These are phyloP conservation scores for Drosophila insularis DNA, from an alignment of 1,140 invertebrate genomes.

Conservation along the genomic window DNA sequence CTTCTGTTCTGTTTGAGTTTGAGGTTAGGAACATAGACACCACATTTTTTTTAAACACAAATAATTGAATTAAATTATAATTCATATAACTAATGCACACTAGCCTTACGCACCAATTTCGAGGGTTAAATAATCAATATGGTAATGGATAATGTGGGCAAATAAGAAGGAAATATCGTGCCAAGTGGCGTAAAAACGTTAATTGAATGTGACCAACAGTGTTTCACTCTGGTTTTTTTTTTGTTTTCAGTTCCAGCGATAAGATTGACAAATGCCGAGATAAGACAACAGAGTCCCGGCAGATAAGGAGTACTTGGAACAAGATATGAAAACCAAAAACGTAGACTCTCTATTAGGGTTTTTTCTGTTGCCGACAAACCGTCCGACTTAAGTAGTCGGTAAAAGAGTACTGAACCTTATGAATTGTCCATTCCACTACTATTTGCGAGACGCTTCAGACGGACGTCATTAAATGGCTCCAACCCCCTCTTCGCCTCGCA, in stretches of 20 bases:
- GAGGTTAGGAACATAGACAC: not conserved
- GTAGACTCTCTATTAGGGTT: not conserved
- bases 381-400: conserved; percentile 38
- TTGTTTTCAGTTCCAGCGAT: conserved; percentile 23
- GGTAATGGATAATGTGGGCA: not conserved
- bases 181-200: not conserved
- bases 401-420: conserved; percentile 42
- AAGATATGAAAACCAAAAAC: conserved; percentile 29
- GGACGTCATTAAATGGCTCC: conserved; percentile 17
- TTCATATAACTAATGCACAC: not conserved
- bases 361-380: conserved; percentile 16
- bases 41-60: not conserved
- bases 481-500: not conserved
- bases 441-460: conserved; percentile 15
- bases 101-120: conserved; percentile 3
- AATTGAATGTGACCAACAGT: conserved; percentile 5
- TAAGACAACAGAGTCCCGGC: conserved; percentile 31
- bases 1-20: no score
- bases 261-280: conserved; percentile 42
- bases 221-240: conserved; percentile 1
- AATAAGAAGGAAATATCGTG: not conserved
- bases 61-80: not conserved
- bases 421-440: not conserved
- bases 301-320: conserved; percentile 36
- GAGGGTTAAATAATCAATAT: not conserved